Evolutionary conservation across 2,113 vertebrate species (phyloP).

Genomic region (Scomber scombrus): DNA sequence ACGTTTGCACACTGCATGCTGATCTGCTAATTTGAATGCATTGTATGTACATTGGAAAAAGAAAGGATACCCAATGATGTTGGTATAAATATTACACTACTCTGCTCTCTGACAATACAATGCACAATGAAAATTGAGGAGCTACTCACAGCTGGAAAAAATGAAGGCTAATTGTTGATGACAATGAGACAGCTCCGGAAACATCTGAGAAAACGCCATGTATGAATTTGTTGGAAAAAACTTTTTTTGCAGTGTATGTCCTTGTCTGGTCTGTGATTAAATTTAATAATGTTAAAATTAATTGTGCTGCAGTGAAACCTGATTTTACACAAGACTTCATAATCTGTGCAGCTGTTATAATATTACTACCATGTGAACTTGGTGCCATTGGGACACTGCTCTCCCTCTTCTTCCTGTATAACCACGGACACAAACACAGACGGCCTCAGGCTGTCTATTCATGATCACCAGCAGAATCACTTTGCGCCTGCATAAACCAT

Average conservation of each 20-base stretch:
- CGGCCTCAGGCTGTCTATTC: constrained; percentile 34
- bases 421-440: constrained; percentile 19
- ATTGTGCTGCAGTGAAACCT: background rate
- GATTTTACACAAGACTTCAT: background rate
- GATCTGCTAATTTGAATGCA: background rate
- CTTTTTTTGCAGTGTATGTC: background rate
- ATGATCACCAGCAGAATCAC: constrained; percentile 39
- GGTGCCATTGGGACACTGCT: constrained; percentile 27
- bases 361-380: background rate
- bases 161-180: background rate
- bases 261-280: constrained; percentile 6
- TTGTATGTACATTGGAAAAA: background rate
- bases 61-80: background rate
- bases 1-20: background rate
- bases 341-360: constrained; percentile 3
- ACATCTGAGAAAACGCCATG: background rate
- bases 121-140: background rate
- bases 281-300: background rate
- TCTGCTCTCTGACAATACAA: background rate
- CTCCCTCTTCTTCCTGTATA: background rate
- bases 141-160: background rate
- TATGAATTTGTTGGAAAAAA: background rate
- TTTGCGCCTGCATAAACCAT: constrained; percentile 15
- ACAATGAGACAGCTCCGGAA: background rate
- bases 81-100: background rate